Conservation (phyloP, 1,140 invertebrate species). For the Neodiprion virginianus region DNA sequence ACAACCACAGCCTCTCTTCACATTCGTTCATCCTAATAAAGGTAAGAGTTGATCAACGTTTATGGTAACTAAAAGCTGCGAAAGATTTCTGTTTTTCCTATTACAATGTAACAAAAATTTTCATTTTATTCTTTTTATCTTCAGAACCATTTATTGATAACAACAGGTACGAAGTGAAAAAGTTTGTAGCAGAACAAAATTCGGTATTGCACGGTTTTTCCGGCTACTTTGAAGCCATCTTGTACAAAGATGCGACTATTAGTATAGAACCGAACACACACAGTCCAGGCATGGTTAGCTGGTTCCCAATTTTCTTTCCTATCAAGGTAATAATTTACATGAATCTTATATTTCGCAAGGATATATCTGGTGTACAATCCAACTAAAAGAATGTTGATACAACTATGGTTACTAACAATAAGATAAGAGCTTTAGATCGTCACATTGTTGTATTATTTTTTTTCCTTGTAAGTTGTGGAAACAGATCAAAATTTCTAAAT, state of each 20-base stretch:
- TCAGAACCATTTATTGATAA: conserved; percentile 71
- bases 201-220: conserved; percentile 91
- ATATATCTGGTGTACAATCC: not conserved
- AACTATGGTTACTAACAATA: not conserved
- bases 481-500: conserved; percentile 20
- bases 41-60: conserved; percentile 43
- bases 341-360: too few species aligned
- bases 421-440: conserved; percentile 12
- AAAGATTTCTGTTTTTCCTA: conserved; percentile 19
- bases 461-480: conserved; percentile 13
- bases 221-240: conserved; percentile 90
- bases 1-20: conserved; percentile 81
- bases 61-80: not conserved
- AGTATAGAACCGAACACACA: conserved; percentile 91
- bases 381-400: conserved; percentile 12
- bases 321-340: conserved; percentile 68
- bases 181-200: conserved; percentile 76
- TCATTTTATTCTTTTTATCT: conserved; percentile 24
- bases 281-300: conserved; percentile 92
- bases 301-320: conserved; percentile 97
- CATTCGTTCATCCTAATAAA: conserved; percentile 88
- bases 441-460: not conserved
- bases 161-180: conserved; percentile 73
- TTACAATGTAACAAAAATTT: conserved; percentile 17
- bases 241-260: conserved; percentile 85